Conservation (phyloP, 1,140 invertebrate species). For the Bombus impatiens region DNA sequence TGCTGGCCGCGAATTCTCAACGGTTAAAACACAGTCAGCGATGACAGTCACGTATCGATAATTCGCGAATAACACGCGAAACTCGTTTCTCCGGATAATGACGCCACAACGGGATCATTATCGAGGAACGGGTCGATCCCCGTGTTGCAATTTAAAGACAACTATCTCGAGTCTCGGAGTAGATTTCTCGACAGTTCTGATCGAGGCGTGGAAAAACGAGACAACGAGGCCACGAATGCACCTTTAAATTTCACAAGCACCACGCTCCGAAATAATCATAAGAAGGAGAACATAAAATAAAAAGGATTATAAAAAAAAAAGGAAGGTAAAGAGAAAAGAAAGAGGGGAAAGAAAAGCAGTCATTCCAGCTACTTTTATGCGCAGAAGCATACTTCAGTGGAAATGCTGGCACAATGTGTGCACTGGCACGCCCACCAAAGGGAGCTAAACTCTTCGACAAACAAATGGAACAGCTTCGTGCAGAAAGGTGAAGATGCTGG, state of each 20-base stretch:
- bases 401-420: conserved; percentile 29
- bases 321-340: not conserved
- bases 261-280: not conserved
- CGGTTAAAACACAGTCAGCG: not conserved
- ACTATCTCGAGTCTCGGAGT: not conserved
- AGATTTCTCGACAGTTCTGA: not conserved
- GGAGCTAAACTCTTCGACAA: conserved; percentile 14
- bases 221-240: not conserved
- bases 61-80: not conserved
- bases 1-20: not conserved
- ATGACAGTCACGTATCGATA: conserved; percentile 29
- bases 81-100: not conserved
- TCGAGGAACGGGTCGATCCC: not conserved
- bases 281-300: not conserved
- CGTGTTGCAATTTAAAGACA: conserved; percentile 12
- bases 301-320: not conserved
- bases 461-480: conserved; percentile 3
- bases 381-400: conserved; percentile 9
- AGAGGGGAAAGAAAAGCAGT: not conserved
- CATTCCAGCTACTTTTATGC: not conserved
- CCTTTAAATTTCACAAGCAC: not conserved
- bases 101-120: conserved; percentile 3
- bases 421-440: conserved; percentile 13
- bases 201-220: not conserved
- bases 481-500: conserved; percentile 4